Evolutionary conservation across 1,140 invertebrate genomes (phyloP).

Genomic region (Eumeta japonica): DNA sequence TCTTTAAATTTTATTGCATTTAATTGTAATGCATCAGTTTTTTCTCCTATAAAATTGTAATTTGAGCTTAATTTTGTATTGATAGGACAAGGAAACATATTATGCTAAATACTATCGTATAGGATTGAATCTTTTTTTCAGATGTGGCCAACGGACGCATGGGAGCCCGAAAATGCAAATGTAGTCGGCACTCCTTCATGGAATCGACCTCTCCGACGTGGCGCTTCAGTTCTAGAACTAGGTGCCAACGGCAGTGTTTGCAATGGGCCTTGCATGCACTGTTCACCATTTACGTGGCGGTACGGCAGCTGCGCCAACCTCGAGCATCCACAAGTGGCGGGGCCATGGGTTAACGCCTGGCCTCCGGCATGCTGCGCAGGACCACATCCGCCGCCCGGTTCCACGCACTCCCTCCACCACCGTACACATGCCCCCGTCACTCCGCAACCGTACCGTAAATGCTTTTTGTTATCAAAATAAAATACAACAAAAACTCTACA

Average conservation of each 20-base stretch:
- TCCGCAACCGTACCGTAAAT: conserved; percentile 54
- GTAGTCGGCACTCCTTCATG: no score
- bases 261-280: conserved; percentile 57
- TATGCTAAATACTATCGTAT: no score
- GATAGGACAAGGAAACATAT: no score
- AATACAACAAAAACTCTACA: no score
- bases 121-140: no score
- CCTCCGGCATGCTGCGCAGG: conserved; percentile 49
- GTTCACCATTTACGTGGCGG: conserved; percentile 48
- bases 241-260: conserved; percentile 60
- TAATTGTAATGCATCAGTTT: no score
- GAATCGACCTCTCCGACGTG: conserved; percentile 33
- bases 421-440: conserved; percentile 44
- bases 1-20: no score
- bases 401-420: conserved; percentile 47
- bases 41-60: no score
- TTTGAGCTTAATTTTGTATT: no score
- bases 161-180: no score
- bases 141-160: conserved; percentile 17
- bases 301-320: conserved; percentile 68
- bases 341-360: conserved; percentile 46
- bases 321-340: no score
- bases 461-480: no score
- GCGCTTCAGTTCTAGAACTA: conserved; percentile 39
- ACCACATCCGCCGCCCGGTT: conserved; percentile 31